These are phyloP conservation scores for Leptoclinus maculatus DNA, from an alignment of 2,797 vertebrate species.

Conservation along the genomic window DNA sequence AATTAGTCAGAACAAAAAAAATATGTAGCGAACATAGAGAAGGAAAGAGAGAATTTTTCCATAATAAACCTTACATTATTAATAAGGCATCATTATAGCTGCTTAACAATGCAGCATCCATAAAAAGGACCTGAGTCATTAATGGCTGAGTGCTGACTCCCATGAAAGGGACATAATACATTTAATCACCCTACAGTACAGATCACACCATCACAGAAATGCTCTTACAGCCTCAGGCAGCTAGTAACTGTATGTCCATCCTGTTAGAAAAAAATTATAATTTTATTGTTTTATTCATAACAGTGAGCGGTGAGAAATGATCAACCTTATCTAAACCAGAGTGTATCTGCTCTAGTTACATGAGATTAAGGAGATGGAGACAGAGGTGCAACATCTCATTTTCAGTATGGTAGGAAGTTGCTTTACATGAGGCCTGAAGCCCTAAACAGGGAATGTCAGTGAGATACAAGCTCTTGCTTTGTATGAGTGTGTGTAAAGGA, in stretches of 20 bases:
- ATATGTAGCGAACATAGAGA: neutral
- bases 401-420: conserved; percentile 11
- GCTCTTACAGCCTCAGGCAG: conserved; percentile 1
- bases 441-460: conserved; percentile 23
- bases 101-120: conserved; percentile 58
- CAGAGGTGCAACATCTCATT: conserved; percentile 25
- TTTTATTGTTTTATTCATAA: neutral
- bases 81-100: conserved; percentile 69
- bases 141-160: conserved; percentile 48
- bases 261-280: neutral
- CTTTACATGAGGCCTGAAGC: conserved; percentile 17
- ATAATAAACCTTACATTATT: conserved; percentile 65
- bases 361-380: conserved; percentile 3
- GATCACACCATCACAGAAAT: conserved; percentile 14
- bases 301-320: neutral
- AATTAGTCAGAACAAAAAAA: neutral
- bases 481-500: conserved; percentile 21
- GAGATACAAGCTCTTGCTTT: conserved; percentile 32
- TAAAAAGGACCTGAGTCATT: conserved; percentile 62
- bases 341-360: neutral
- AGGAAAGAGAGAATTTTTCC: conserved; percentile 17
- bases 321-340: neutral
- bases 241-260: neutral
- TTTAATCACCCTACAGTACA: conserved; percentile 44
- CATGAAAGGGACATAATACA: conserved; percentile 42